Evolutionary conservation across 2,113 vertebrate species (phyloP), one percentile per base, ranked within the genome.

Genomic region (Pseudonaja textilis): DNA sequence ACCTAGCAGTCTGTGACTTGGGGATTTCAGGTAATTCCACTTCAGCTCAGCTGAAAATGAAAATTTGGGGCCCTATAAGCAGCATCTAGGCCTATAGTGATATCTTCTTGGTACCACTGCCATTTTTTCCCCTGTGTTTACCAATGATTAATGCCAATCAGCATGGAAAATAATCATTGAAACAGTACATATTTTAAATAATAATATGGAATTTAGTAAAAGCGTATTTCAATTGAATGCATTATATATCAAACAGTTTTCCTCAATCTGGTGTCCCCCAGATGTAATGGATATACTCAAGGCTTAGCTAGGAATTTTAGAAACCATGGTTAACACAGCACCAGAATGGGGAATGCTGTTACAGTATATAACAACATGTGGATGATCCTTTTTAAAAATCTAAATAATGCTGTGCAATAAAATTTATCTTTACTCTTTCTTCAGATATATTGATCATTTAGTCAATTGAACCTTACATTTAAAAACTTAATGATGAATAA

Each of bases 1-100:
- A 99, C 97, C 97, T 99, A 88, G 99, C 99, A 59, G 95, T 99
- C 94, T 99, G 98, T 92, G 99, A 99, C 96, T 98, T 99, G 95
- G 99, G 99, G 23, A 99, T 99, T 96, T 99, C 99, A 99, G 99
- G 99, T 99, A 93, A 90, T 61, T 86, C 52, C 18, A 88, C 50
- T 42, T 39, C 10, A 74, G 18, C 11, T 25, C 52, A 42, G 9
- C 25, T 69, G 34, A 92, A 26, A 45, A 55, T 74, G 91, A 89
- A 91, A 34, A 50, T n/a, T 39, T 25, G 11, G 14, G 8, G 3
- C 10, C 23, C 52, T 85, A 22, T 20, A 56, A 34, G 20, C 18
- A 10, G 16, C 34, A 16, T 18, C 7, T 9, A 26, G 69, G n/a
- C 23, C 89, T 54, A n/a, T 50, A n/a, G 34, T 64, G 39, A 34